phyloP scores from a whole-genome alignment of 2,113 vertebrate species.

The Pandion haliaetus region DNA sequence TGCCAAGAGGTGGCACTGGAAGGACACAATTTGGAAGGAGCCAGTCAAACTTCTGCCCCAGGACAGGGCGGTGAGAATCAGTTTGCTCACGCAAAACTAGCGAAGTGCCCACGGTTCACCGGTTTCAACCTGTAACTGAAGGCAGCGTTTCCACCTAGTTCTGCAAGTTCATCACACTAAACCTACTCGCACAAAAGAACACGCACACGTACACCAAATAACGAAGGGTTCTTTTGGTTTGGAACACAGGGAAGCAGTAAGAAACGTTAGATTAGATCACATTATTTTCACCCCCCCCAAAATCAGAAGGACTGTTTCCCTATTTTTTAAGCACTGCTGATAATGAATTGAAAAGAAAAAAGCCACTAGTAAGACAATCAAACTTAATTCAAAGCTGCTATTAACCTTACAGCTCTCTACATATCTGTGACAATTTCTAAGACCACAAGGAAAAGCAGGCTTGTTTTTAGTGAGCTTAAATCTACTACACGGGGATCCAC shows the following conservation, averaged over 20 bases:
- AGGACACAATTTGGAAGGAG: background rate
- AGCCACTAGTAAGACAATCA: background rate
- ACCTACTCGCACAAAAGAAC: accelerated
- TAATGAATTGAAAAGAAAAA: background rate
- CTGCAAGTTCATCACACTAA: background rate
- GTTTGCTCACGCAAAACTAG: background rate
- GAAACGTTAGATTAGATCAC: background rate
- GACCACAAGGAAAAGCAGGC: background rate
- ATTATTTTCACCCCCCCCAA: background rate
- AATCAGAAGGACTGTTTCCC: background rate
- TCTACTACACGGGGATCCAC: background rate
- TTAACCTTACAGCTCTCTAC: background rate
- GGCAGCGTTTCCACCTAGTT: background rate
- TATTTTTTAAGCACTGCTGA: background rate
- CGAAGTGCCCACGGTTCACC: background rate
- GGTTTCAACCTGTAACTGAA: background rate
- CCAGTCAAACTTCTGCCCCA: background rate
- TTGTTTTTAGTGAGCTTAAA: background rate
- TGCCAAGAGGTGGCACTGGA: slow-evolving; percentile 58
- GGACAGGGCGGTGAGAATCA: background rate
- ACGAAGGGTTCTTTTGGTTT: background rate
- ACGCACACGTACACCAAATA: accelerated
- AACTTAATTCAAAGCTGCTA: background rate
- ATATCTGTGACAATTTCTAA: background rate
- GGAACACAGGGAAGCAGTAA: background rate